These are phyloP conservation scores for Lasaia peninsularis DNA, from an alignment of 1,140 invertebrate species.

Conservation along the genomic window DNA sequence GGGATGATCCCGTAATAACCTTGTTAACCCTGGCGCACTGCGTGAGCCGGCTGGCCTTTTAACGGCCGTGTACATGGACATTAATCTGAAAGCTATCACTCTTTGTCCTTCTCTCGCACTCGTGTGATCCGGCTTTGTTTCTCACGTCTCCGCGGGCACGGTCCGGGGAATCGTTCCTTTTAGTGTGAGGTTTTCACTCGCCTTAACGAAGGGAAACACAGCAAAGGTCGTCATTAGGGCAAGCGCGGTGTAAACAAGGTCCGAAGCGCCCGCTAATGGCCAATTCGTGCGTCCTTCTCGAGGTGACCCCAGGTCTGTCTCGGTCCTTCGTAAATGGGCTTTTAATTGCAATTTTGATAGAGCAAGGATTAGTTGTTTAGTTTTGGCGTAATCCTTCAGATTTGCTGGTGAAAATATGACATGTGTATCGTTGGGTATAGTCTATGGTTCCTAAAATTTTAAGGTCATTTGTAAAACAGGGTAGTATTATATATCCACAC, in stretches of 20 bases:
- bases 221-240: conserved; percentile 78
- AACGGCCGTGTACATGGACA: conserved; percentile 69
- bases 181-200: conserved; percentile 75
- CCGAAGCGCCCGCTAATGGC: conserved; percentile 75
- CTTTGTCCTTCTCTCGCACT: conserved; percentile 59
- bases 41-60: conserved; percentile 69
- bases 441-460: too few species aligned
- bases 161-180: conserved; percentile 62
- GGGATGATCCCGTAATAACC: conserved; percentile 75
- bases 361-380: conserved; percentile 62
- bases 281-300: conserved; percentile 70
- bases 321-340: conserved; percentile 64
- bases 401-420: not conserved
- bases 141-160: conserved; percentile 56
- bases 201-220: conserved; percentile 78
- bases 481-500: too few species aligned
- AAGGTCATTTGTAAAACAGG: too few species aligned
- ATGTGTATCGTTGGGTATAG: too few species aligned
- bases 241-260: conserved; percentile 77
- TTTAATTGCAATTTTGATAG: conserved; percentile 76
- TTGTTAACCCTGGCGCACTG: conserved; percentile 71
- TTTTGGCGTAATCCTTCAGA: conserved; percentile 10
- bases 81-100: conserved; percentile 73
- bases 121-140: conserved; percentile 43
- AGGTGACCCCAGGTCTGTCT: conserved; percentile 71